Percentiles rank a stretch among this genome's conserved stretches.
Evolutionary conservation across 2,888 invertebrate species (phyloP).

Genomic region (Trachelus tabidus): DNA sequence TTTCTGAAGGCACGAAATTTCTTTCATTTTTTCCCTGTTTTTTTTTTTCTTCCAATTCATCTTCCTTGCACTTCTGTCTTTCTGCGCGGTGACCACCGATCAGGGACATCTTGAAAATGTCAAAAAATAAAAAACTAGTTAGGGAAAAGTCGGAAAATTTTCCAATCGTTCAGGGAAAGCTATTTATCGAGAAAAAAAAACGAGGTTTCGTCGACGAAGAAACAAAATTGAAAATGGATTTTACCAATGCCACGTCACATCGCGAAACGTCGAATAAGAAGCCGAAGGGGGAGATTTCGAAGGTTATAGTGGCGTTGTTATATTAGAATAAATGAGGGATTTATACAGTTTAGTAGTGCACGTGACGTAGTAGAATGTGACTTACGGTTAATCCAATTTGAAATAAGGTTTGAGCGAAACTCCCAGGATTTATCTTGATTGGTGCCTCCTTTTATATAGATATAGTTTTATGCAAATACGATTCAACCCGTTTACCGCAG

Average conservation of each 20-base stretch:
- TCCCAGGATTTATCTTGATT: constrained; percentile 1
- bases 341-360: constrained; percentile 1
- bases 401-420: neutral
- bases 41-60: neutral
- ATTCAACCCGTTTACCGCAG: neutral
- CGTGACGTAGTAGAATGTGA: neutral
- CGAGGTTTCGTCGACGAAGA: too few relatives aligned
- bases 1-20: neutral
- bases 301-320: neutral
- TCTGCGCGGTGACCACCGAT: neutral
- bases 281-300: neutral
- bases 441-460: neutral
- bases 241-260: neutral
- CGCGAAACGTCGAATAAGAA: neutral
- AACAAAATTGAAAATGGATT: neutral
- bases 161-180: too few relatives aligned
- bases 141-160: too few relatives aligned
- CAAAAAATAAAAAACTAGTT: too few relatives aligned
- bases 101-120: too few relatives aligned
- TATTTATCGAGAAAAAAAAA: too few relatives aligned
- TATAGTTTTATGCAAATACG: neutral
- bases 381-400: constrained; percentile 6
- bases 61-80: neutral
- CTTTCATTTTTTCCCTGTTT: neutral
- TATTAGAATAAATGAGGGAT: constrained; percentile 3